phyloP scores from a whole-genome alignment of 1,140 invertebrate species.

The Lamellibrachia luymesi region DNA sequence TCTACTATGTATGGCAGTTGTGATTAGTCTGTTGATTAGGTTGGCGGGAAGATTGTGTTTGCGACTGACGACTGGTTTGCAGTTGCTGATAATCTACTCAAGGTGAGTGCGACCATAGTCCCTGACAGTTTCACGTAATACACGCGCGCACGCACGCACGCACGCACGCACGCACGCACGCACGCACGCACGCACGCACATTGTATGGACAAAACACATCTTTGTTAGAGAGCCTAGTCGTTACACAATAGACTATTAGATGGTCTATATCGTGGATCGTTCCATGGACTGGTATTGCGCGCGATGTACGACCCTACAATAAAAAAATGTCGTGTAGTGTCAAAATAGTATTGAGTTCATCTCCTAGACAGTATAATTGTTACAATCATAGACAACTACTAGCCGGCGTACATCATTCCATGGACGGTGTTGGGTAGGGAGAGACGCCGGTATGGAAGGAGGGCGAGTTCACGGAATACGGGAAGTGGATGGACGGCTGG shows the following conservation, averaged over 20 bases:
- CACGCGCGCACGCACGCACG: not conserved
- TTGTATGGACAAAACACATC: not conserved
- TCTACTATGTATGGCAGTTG: too few relatives aligned
- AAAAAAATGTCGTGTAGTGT: not conserved
- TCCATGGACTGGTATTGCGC: too few relatives aligned
- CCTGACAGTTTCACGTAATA: not conserved
- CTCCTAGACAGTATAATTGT: not conserved
- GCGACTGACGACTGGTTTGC: conserved; percentile 72
- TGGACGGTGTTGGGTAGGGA: not conserved
- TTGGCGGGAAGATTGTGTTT: conserved; percentile 65
- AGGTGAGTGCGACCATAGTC: conserved; percentile 44
- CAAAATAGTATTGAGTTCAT: not conserved
- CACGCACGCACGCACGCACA: not conserved
- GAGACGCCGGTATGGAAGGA: not conserved
- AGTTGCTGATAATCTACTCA: conserved; percentile 66
- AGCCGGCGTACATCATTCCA: not conserved
- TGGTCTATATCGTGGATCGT: too few relatives aligned
- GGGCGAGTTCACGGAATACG: conserved; percentile 62
- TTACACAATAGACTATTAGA: too few relatives aligned
- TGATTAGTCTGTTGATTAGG: conserved; percentile 19
- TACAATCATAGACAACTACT: not conserved
- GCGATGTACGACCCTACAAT: too few relatives aligned
- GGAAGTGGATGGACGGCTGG: conserved; percentile 75
- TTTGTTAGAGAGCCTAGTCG: too few relatives aligned
- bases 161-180: not conserved